Evolutionary conservation across 1,140 invertebrate genomes (phyloP).

Genomic region (Drosophila burlai): DNA sequence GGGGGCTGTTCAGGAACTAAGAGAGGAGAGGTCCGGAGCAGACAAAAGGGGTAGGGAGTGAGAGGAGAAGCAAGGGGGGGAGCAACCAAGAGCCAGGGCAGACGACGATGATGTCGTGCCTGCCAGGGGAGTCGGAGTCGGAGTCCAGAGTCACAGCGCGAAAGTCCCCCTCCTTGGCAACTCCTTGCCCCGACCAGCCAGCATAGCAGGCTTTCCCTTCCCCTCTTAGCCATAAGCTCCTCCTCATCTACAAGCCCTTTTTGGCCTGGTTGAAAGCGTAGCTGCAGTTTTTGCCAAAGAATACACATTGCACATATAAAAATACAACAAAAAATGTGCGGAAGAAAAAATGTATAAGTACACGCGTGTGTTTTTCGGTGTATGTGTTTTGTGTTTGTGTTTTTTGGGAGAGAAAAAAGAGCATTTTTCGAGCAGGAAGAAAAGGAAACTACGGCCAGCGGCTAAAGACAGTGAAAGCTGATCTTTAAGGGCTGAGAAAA

Average conservation of each 20-base stretch:
- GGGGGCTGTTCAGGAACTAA: slow-evolving; percentile 1
- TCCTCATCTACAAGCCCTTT: slow-evolving; percentile 22
- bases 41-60: slow-evolving; percentile 21
- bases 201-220: too few species aligned
- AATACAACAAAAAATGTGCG: slow-evolving; percentile 49
- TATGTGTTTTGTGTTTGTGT: slow-evolving; percentile 6
- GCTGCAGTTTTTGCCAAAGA: slow-evolving; percentile 57
- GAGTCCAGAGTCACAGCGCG: slow-evolving; percentile 54
- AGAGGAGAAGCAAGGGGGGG: neutral
- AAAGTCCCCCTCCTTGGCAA: slow-evolving; percentile 24
- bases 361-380: slow-evolving; percentile 52
- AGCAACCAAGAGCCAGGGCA: slow-evolving; percentile 5
- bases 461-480: slow-evolving; percentile 30
- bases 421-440: slow-evolving; percentile 28
- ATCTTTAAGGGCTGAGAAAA: too few species aligned
- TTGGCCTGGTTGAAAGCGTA: slow-evolving; percentile 23
- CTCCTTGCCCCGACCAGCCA: neutral
- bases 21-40: slow-evolving; percentile 9
- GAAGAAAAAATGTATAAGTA: slow-evolving; percentile 76
- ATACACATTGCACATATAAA: slow-evolving; percentile 66
- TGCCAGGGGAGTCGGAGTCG: slow-evolving; percentile 38
- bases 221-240: slow-evolving; percentile 7
- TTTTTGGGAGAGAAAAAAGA: slow-evolving; percentile 7
- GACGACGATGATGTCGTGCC: slow-evolving; percentile 47
- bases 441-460: slow-evolving; percentile 70